phyloP scores from a whole-genome alignment of 2,888 invertebrate species.

The Metopia argyrocephala region DNA sequence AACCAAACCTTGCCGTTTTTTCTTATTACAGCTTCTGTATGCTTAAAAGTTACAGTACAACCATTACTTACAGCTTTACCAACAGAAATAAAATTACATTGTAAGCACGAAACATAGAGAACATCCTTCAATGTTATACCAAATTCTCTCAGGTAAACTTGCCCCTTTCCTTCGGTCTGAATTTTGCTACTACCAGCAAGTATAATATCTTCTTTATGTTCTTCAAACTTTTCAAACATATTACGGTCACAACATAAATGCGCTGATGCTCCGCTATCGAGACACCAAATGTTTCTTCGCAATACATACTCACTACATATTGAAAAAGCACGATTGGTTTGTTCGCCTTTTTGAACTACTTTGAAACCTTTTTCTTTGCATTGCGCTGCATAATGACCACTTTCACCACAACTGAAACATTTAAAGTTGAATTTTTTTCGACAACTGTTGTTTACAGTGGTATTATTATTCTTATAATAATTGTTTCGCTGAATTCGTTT shows the following conservation, averaged over 20 bases:
- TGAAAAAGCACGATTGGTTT: no score
- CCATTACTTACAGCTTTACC: slow-evolving; percentile 11
- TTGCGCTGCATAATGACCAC: slow-evolving; percentile 49
- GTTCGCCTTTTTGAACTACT: no score
- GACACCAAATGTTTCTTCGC: slow-evolving; percentile 16
- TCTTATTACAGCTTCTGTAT: not conserved
- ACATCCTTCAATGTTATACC: no score
- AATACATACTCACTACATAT: not conserved
- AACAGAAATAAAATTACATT: slow-evolving; percentile 15
- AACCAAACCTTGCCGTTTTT: not conserved
- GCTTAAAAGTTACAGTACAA: not conserved
- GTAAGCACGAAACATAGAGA: no score
- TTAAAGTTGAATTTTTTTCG: slow-evolving; percentile 21
- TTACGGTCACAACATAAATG: no score
- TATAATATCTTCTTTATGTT: no score
- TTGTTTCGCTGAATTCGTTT: not conserved
- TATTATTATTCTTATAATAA: not conserved
- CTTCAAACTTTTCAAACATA: no score
- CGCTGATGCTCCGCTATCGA: slow-evolving; percentile 1
- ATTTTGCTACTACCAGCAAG: no score
- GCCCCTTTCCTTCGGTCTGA: no score
- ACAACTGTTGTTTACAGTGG: not conserved
- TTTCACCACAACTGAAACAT: slow-evolving; percentile 42
- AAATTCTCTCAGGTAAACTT: no score
- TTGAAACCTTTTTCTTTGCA: slow-evolving; percentile 46